These are phyloP conservation scores for Orius laevigatus DNA, from an alignment of 1,140 invertebrate species.

Conservation along the genomic window DNA sequence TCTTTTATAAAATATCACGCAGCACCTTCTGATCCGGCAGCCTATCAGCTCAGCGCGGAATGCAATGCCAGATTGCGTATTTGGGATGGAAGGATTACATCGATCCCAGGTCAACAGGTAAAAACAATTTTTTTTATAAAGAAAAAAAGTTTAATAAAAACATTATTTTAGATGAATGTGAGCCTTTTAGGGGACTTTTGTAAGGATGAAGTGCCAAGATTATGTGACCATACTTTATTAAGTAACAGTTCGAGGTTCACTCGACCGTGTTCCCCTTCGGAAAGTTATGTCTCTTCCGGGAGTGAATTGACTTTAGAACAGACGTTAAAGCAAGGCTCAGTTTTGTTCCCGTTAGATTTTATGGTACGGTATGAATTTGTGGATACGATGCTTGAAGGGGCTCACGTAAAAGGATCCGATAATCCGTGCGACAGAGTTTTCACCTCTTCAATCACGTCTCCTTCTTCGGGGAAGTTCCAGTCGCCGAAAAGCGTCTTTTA, in stretches of 20 bases:
- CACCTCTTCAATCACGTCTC: conserved; percentile 24
- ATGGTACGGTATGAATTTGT: conserved; percentile 65
- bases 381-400: conserved; percentile 32
- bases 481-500: conserved; percentile 66
- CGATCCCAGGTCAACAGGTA: conserved; percentile 25
- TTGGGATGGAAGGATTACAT: conserved; percentile 47
- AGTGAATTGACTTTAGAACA: conserved; percentile 52
- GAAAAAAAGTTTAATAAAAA: neutral
- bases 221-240: conserved; percentile 57
- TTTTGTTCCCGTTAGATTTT: conserved; percentile 59
- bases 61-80: conserved; percentile 56
- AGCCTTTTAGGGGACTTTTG: conserved; percentile 55
- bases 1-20: conserved; percentile 69
- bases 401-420: conserved; percentile 33
- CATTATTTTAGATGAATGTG: conserved; percentile 27
- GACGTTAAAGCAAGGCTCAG: conserved; percentile 55
- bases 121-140: conserved; percentile 2
- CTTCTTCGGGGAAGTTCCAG: conserved; percentile 42
- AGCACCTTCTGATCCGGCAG: conserved; percentile 40
- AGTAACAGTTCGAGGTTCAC: conserved; percentile 55
- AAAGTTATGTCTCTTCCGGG: conserved; percentile 59
- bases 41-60: conserved; percentile 43
- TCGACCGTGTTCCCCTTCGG: conserved; percentile 50
- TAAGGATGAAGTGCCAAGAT: conserved; percentile 50
- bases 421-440: conserved; percentile 44